phyloP scores from a whole-genome alignment of 2,113 vertebrate genomes.

The Tachuris rubrigastra region DNA sequence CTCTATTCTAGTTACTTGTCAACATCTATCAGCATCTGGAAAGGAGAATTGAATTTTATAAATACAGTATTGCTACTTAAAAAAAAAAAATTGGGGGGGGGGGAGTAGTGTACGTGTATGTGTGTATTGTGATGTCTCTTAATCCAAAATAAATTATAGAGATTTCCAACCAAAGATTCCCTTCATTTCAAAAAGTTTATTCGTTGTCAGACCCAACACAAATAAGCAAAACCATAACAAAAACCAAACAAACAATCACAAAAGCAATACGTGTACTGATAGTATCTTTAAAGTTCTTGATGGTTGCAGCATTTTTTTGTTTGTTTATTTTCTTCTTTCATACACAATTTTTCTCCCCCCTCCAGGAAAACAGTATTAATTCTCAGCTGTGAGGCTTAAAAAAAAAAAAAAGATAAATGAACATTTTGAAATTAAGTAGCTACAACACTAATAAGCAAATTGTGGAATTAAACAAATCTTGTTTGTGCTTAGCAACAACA shows the following conservation, averaged over 20 bases:
- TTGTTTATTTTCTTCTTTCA: no score
- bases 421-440: not conserved
- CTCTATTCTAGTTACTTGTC: not conserved
- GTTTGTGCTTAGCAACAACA: not conserved
- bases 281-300: not conserved
- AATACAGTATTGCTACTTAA: not conserved
- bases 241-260: not conserved
- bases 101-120: no score
- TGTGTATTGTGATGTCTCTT: not conserved
- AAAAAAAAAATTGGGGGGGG: not conserved
- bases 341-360: rapidly evolving
- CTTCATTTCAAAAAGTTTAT: not conserved
- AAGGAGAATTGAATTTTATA: not conserved
- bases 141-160: not conserved
- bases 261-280: not conserved
- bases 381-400: not conserved
- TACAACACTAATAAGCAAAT: not conserved
- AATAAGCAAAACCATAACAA: not conserved
- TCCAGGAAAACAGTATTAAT: not conserved
- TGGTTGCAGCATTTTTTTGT: rapidly evolving
- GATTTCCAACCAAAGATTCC: not conserved
- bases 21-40: not conserved
- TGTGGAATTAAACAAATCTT: not conserved
- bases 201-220: not conserved
- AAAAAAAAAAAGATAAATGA: not conserved